These are phyloP conservation scores for Dendrocincla tyrannina DNA, from an alignment of 2,797 vertebrate species.

Conservation along the genomic window DNA sequence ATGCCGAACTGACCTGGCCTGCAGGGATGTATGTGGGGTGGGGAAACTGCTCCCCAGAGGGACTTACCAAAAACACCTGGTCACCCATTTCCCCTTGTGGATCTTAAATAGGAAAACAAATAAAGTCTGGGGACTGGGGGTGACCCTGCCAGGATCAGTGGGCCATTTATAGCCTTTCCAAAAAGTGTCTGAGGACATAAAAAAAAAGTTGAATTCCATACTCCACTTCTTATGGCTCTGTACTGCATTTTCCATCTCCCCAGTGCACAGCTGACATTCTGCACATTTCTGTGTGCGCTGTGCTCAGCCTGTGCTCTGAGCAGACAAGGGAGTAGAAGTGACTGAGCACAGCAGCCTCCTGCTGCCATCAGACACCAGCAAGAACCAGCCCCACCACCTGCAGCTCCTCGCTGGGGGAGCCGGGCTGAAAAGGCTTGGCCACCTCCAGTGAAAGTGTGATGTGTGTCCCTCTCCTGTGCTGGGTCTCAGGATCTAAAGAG, in stretches of 20 bases:
- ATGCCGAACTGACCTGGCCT: neutral
- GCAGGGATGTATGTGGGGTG: accelerated
- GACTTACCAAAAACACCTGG: neutral
- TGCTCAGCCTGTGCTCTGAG: neutral
- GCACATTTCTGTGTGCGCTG: neutral
- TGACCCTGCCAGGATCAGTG: neutral
- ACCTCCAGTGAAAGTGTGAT: neutral
- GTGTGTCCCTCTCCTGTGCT: neutral
- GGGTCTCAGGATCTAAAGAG: neutral
- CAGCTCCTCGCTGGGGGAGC: accelerated
- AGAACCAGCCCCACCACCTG: neutral
- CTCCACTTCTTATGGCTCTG: neutral
- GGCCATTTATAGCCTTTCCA: neutral
- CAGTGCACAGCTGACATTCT: constrained; percentile 33
- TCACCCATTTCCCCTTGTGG: neutral
- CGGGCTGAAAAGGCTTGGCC: accelerated
- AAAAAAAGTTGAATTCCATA: neutral
- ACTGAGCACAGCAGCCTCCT: neutral
- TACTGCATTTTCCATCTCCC: constrained; percentile 20
- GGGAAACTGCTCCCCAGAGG: neutral
- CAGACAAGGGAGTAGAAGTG: neutral
- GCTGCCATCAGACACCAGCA: neutral
- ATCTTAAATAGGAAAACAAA: neutral
- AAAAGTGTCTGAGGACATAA: neutral
- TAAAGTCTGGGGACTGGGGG: neutral